Conservation (phyloP, 2,113 vertebrate species). For the Syngnathus scovelli region DNA sequence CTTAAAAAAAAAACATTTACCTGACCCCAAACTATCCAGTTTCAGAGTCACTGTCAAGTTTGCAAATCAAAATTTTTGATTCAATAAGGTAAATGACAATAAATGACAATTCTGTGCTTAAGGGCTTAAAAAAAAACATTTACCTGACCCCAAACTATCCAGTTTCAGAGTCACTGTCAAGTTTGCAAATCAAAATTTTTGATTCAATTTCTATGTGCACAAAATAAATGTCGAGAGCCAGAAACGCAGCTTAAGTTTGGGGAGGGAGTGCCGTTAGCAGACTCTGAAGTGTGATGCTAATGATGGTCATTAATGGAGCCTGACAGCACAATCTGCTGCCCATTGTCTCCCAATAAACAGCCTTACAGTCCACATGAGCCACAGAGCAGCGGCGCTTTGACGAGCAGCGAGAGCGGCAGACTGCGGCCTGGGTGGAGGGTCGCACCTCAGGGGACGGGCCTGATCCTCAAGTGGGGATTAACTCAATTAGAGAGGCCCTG, state of each 20-base stretch:
- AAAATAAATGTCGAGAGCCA: slow-evolving; percentile 3
- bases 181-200: not conserved
- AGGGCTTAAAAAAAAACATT: too few relatives aligned
- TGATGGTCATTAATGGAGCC: slow-evolving; percentile 97
- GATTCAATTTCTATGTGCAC: not conserved
- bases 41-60: not conserved
- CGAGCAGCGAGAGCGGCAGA: slow-evolving; percentile 43
- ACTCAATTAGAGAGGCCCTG: slow-evolving; percentile 82
- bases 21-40: not conserved
- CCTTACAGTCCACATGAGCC: slow-evolving; percentile 79
- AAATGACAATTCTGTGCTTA: too few relatives aligned
- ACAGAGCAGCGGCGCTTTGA: slow-evolving; percentile 47
- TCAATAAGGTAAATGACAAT: not conserved
- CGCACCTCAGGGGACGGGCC: slow-evolving; percentile 60
- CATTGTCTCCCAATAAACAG: slow-evolving; percentile 86
- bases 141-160: not conserved
- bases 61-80: not conserved
- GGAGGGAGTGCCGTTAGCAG: slow-evolving; percentile 61
- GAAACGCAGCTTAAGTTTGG: slow-evolving; percentile 63
- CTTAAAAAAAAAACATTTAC: too few relatives aligned
- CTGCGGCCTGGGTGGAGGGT: slow-evolving; percentile 63
- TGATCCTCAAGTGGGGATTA: slow-evolving; percentile 93
- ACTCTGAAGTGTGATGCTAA: slow-evolving; percentile 94
- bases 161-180: not conserved
- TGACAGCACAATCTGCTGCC: slow-evolving; percentile 99